Evolutionary conservation across 2,888 invertebrate genomes (phyloP), one percentile per base, ranked within the genome.

Genomic region (Andricus quercusramuli): DNA sequence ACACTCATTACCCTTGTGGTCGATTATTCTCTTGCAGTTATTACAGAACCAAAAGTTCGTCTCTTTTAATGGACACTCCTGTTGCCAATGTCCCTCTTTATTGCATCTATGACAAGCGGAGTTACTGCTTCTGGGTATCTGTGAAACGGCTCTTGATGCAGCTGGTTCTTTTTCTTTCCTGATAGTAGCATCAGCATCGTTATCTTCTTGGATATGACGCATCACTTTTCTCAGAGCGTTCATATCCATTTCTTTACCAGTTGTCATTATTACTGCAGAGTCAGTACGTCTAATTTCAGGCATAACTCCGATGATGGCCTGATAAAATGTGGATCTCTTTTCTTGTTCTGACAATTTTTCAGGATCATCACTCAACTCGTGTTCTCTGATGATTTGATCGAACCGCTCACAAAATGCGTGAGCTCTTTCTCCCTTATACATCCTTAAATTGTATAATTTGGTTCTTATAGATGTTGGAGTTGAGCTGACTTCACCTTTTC

Each of bases 271-370:
- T 2, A 84, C 78, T 5, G 81, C 79, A 17, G 82, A 82, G 22
- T 84, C 79, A 25, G 79, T 82, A 5, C 82, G 78, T 29, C 80
- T 56, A 17, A 83, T 77, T 81, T 82, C 80, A 25, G 84, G 77
- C 78, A 85, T 79, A 13, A 68, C 82, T 47, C 79, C 80, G 59
- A 82, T 82, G 2, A 84, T 78, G 2, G 83, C 84, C 74, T 85
- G 84, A 68, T 83, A 83, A n/a, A 85, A 84, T 3, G 82, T 84
- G 0, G 83, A 77, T 8, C 80, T 41, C n/a, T 81, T 83, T 15
- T 82, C 80, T 79, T 79, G 80, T 6, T 77, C 78, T 29, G 79
- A 68, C 29, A 79, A 47, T 15, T 80, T 82, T 56, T 82, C 66
- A 47, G 77, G 70, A 62, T 79, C 82, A 56, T 79, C 66, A 65